Evolutionary conservation across 1,140 invertebrate genomes (phyloP), one percentile per base, ranked within the genome.

Genomic region (Philotrypesis tridentata): DNA sequence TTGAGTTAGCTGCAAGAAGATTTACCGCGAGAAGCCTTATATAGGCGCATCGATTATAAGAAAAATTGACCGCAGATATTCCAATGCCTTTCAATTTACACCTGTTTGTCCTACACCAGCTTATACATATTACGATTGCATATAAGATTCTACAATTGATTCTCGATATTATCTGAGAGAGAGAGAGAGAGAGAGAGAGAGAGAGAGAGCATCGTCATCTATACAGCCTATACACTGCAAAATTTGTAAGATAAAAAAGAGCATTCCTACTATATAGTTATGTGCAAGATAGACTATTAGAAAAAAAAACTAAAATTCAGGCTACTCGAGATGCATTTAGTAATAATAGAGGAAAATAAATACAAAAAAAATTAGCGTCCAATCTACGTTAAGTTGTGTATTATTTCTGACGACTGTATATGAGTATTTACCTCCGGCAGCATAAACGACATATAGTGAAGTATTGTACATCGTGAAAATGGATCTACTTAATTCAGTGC

Each of bases 391-490:
- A 55, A 55, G 6, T 6, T 55, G 48, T 6, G 48, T 55, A 17
- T n/a, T 55, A 55, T 17, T 55, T n/a, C 48, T 55, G 48, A 55
- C 48, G 21, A 63, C 31, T 61, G 7, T n/a, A n/a, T n/a, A n/a
- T n/a, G 27, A 4, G 63, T 37, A 75, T 76, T 76, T 63, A 63
- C 31, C 60, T 55, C n/a, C 27, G 11, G 31, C 6, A 40, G 48
- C 48, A 25, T 37, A 63, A 40, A 14, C 61, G 43, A 29, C n/a
- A 65, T 33, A n/a, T 43, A 25, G 37, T 14, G 65, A 23, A 14
- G 65, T 70, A 78, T n/a, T n/a, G n/a, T 55, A 33, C 25, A 43
- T 48, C 17, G 17, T 55, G 65, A 77, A 55, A 68, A 78, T 70
- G 65, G 37, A 23, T 29, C 37, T 27, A 70, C 63, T 78, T 55